Evolutionary conservation across 2,797 vertebrate genomes (phyloP).

Genomic region (Calcarius lapponicus): DNA sequence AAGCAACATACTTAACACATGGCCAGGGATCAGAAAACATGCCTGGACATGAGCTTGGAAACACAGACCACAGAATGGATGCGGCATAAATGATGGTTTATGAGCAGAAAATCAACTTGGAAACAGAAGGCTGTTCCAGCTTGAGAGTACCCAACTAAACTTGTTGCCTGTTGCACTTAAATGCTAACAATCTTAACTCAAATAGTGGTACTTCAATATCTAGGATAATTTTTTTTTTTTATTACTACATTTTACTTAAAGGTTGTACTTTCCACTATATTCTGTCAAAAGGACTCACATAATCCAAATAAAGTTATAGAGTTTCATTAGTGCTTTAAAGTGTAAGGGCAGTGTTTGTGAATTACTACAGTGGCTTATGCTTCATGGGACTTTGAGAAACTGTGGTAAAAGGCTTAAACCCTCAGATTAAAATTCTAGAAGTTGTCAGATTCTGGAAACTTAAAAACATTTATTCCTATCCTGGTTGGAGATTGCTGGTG

Average conservation of each 20-base stretch:
- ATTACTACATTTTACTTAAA: neutral
- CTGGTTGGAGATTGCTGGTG: neutral
- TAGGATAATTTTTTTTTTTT: neutral
- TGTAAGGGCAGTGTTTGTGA: neutral
- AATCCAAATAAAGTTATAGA: neutral
- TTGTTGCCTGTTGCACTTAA: neutral
- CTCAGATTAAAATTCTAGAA: neutral
- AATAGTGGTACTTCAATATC: neutral
- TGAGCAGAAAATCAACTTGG: neutral
- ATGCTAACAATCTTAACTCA: neutral
- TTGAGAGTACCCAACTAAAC: neutral
- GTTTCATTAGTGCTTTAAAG: neutral
- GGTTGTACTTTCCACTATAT: neutral
- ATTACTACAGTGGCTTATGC: neutral
- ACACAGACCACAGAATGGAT: neutral
- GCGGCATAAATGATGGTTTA: neutral
- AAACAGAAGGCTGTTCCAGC: neutral
- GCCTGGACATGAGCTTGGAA: neutral
- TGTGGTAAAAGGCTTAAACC: neutral
- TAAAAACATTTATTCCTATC: neutral
- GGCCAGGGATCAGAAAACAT: neutral
- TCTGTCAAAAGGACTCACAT: neutral
- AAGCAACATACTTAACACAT: neutral
- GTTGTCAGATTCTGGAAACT: neutral
- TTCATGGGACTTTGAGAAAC: neutral